phyloP scores from a whole-genome alignment of 2,797 vertebrate genomes.

The Monodelphis domestica region DNA sequence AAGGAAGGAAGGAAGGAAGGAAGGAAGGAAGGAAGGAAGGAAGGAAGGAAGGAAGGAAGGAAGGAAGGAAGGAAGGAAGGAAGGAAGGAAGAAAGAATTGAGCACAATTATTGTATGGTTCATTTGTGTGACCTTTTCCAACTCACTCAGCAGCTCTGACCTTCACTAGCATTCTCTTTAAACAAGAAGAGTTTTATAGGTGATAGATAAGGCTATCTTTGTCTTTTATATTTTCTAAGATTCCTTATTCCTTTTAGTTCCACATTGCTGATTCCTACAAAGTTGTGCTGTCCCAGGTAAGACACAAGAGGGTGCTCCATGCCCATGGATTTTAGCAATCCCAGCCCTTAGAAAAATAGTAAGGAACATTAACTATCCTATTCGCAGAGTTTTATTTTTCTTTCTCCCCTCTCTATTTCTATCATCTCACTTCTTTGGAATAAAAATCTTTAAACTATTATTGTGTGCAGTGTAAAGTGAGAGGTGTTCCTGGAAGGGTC shows the following conservation, averaged over 20 bases:
- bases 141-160: fast-evolving
- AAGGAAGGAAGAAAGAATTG: no score
- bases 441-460: not conserved
- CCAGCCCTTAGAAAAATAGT: not conserved
- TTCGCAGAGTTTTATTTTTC: not conserved
- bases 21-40: fast-evolving
- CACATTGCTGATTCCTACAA: not conserved
- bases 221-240: fast-evolving
- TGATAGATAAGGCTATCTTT: not conserved
- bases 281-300: fast-evolving
- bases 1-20: no score
- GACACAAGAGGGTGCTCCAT: conserved; percentile 80
- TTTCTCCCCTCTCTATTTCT: not conserved
- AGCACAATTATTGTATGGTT: not conserved
- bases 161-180: not conserved
- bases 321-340: conserved; percentile 21
- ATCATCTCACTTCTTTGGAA: not conserved
- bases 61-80: not conserved
- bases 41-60: no score
- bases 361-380: not conserved
- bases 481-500: not conserved
- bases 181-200: not conserved
- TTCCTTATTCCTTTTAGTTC: fast-evolving
- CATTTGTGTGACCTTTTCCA: not conserved
- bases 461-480: not conserved